phyloP scores from a whole-genome alignment of 2,888 invertebrate genomes.

The Unio delphinus region DNA sequence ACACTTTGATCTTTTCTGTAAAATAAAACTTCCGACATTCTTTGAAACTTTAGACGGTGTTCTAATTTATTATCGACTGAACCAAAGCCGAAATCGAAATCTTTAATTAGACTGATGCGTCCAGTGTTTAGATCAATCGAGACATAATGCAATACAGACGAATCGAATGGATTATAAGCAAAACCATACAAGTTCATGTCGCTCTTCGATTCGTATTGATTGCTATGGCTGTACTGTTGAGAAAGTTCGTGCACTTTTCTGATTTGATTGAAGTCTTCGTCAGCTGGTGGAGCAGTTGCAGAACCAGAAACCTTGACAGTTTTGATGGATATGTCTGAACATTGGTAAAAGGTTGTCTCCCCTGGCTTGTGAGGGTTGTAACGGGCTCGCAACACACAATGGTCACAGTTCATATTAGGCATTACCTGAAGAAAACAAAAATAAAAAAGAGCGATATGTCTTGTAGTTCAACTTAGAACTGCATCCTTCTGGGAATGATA shows the following conservation, averaged over 20 bases:
- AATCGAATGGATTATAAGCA: conserved; percentile 36
- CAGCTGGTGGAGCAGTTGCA: not conserved
- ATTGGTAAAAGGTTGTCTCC: conserved; percentile 49
- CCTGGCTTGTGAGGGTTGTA: conserved; percentile 54
- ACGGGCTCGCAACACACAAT: conserved; percentile 45
- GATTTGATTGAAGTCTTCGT: conserved; percentile 10
- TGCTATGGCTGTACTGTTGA: not conserved
- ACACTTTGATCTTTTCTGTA: conserved; percentile 1
- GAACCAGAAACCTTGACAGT: not conserved
- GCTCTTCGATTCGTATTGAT: not conserved
- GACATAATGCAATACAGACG: conserved; percentile 25
- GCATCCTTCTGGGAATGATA: no score
- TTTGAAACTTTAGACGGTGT: conserved; percentile 2
- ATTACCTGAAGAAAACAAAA: conserved; percentile 32
- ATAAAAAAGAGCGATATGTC: not conserved
- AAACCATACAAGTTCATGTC: conserved; percentile 29
- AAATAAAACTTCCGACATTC: not conserved
- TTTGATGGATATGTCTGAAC: conserved; percentile 40
- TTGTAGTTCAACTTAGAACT: no score
- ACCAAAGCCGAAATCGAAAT: conserved; percentile 38
- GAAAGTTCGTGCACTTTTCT: conserved; percentile 18
- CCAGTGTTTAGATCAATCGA: conserved; percentile 30
- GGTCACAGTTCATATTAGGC: conserved; percentile 42
- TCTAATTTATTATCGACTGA: not conserved
- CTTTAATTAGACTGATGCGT: conserved; percentile 14